Evolutionary conservation across 2,797 vertebrate genomes (phyloP).

Genomic region (Cyclopterus lumpus): DNA sequence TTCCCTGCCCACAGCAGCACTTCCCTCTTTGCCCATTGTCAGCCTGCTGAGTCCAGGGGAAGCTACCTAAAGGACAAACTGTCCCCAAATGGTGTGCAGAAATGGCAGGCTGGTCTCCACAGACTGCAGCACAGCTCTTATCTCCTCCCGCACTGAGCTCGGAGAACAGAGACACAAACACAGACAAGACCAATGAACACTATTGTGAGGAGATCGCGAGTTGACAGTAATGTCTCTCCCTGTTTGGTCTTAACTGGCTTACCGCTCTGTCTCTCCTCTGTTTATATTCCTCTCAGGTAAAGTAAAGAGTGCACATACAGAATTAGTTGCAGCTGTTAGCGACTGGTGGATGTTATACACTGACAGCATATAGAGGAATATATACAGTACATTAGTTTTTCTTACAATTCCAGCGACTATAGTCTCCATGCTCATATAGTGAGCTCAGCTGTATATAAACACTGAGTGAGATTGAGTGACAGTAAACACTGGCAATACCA

Average conservation of each 20-base stretch:
- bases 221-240: conserved; percentile 73
- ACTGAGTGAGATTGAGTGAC: conserved; percentile 54
- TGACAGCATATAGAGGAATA: conserved; percentile 2
- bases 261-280: conserved; percentile 47
- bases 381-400: conserved; percentile 2
- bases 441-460: conserved; percentile 56
- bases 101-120: conserved; percentile 68
- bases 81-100: conserved; percentile 68
- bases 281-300: conserved; percentile 38
- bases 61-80: conserved; percentile 71
- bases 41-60: conserved; percentile 59
- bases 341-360: neutral
- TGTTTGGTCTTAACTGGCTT: conserved; percentile 61
- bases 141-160: conserved; percentile 57
- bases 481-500: conserved; percentile 63
- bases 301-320: conserved; percentile 32
- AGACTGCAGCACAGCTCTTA: conserved; percentile 67
- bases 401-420: conserved; percentile 23
- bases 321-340: conserved; percentile 35
- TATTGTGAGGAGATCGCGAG: conserved; percentile 50
- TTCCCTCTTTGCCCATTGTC: conserved; percentile 66
- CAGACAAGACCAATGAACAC: conserved; percentile 62
- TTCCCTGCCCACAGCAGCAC: conserved; percentile 65
- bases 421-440: conserved; percentile 17
- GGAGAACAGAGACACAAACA: conserved; percentile 63